Evolutionary conservation across 2,797 vertebrate species (phyloP).

Genomic region (Gymnodraco acuticeps): DNA sequence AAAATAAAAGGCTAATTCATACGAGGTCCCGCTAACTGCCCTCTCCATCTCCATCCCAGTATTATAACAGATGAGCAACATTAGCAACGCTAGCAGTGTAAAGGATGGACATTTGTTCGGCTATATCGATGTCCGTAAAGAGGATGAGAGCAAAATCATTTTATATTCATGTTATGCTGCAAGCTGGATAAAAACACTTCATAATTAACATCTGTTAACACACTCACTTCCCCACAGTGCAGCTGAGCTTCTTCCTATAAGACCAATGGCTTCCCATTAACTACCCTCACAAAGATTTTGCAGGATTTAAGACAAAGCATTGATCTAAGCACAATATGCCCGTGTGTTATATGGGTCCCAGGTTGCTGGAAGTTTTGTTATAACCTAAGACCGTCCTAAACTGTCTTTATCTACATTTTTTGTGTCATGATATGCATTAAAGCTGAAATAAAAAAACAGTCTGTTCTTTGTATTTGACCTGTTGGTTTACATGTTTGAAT

Average conservation of each 20-base stretch:
- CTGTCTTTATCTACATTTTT: not conserved
- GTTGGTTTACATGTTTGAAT: no score
- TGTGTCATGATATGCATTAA: not conserved
- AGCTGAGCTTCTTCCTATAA: not conserved
- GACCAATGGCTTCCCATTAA: not conserved
- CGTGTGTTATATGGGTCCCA: no score
- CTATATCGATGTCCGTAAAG: conserved; percentile 33
- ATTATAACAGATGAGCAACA: conserved; percentile 40
- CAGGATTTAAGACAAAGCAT: not conserved
- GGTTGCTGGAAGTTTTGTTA: not conserved
- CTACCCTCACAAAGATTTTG: not conserved
- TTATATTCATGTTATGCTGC: conserved; percentile 47
- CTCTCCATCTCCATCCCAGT: conserved; percentile 21
- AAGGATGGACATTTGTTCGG: conserved; percentile 50
- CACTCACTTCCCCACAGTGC: not conserved
- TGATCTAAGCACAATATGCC: not conserved
- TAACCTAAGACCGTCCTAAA: not conserved
- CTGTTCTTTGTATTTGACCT: no score
- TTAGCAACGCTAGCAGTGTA: conserved; percentile 44
- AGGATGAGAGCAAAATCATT: conserved; percentile 48
- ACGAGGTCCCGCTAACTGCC: conserved; percentile 17
- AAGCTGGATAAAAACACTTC: conserved; percentile 44
- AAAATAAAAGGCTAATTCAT: conserved; percentile 35
- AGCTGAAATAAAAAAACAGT: not conserved
- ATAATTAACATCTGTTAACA: conserved; percentile 32